phyloP scores from a whole-genome alignment of 1,140 invertebrate genomes.

The Drosophila cardini region DNA sequence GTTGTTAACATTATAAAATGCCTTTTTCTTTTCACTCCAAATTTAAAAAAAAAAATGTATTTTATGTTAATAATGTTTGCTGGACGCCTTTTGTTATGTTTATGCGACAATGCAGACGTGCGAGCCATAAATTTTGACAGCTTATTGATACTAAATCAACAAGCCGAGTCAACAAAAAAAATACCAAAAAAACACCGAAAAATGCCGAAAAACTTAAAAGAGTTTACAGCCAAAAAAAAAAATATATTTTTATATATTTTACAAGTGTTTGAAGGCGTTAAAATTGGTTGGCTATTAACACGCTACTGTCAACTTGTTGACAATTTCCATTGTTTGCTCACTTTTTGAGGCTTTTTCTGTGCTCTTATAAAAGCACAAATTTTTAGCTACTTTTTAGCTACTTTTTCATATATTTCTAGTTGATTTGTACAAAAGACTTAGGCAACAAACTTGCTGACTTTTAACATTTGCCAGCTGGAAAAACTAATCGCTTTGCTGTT shows the following conservation, averaged over 20 bases:
- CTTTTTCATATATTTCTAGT: no score
- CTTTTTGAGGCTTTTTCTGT: conserved; percentile 36
- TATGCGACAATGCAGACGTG: conserved; percentile 54
- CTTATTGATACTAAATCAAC: conserved; percentile 75
- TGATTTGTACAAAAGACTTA: conserved; percentile 49
- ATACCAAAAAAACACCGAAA: no score
- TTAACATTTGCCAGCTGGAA: conserved; percentile 12
- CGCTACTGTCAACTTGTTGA: conserved; percentile 54
- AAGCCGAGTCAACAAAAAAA: conserved; percentile 11
- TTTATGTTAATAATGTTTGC: conserved; percentile 58
- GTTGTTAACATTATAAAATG: neutral
- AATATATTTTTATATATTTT: conserved; percentile 15
- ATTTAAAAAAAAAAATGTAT: conserved; percentile 53
- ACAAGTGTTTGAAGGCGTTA: conserved; percentile 57
- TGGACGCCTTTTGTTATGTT: conserved; percentile 51
- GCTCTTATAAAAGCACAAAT: conserved; percentile 45
- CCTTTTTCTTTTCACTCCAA: conserved; percentile 6
- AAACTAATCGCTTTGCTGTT: conserved; percentile 2
- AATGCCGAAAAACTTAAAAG: conserved; percentile 17
- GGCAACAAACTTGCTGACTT: conserved; percentile 47
- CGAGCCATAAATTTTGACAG: conserved; percentile 73
- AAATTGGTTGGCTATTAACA: conserved; percentile 66
- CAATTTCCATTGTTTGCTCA: conserved; percentile 46
- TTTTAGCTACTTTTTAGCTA: no score
- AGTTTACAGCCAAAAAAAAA: conserved; percentile 2